Percentiles rank a stretch among this genome's conserved stretches.
Evolutionary conservation across 2,888 invertebrate genomes (phyloP).

Genomic region (Amphimallon solstitiale): DNA sequence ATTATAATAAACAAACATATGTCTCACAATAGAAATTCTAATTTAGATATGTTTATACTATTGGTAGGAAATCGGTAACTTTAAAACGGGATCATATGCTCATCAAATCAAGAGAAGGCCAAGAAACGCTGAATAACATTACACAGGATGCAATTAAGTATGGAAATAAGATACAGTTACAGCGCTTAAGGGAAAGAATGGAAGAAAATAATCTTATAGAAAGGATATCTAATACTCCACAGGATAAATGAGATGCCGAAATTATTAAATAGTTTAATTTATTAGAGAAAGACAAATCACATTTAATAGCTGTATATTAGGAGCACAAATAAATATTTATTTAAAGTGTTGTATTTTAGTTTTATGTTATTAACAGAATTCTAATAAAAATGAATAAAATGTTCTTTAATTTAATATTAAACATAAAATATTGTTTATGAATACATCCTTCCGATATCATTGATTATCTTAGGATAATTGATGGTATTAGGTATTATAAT

Average conservation of each 20-base stretch:
- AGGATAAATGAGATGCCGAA: conserved; percentile 39
- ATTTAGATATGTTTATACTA: conserved; percentile 38
- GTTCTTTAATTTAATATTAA: too few species aligned
- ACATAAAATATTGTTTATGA: too few species aligned
- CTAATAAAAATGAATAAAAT: too few species aligned
- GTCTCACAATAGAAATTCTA: background rate
- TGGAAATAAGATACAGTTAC: conserved; percentile 67
- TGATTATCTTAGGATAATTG: too few species aligned
- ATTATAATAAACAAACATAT: conserved; percentile 4
- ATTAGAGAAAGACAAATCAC: conserved; percentile 51
- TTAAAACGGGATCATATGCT: conserved; percentile 64
- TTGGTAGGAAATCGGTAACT: conserved; percentile 67
- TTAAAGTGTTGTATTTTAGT: background rate
- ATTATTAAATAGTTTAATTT: too few species aligned
- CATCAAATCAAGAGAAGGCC: conserved; percentile 65
- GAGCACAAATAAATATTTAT: conserved; percentile 21
- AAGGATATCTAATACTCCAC: background rate
- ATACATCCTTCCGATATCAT: too few species aligned
- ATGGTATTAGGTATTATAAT: too few species aligned
- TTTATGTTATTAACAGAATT: background rate
- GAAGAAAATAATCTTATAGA: conserved; percentile 28
- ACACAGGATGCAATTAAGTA: conserved; percentile 66
- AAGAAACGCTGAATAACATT: conserved; percentile 65
- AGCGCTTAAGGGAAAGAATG: conserved; percentile 50
- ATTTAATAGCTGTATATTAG: background rate